These are phyloP conservation scores for Plagodis dolabraria DNA, from an alignment of 2,888 invertebrate genomes.

Conservation along the genomic window DNA sequence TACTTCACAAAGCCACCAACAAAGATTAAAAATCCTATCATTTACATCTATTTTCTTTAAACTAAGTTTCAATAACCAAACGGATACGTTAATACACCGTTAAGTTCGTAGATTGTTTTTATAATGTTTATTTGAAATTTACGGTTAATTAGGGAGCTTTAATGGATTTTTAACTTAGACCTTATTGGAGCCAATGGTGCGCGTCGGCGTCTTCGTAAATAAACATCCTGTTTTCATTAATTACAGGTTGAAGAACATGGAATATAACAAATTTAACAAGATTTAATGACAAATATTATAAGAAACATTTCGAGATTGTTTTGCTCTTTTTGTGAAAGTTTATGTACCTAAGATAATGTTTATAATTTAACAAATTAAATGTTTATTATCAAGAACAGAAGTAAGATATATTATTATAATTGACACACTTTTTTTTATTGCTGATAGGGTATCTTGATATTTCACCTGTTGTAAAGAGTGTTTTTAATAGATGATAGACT, in stretches of 20 bases:
- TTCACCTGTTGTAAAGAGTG: too few relatives aligned
- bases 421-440: too few relatives aligned
- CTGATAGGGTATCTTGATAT: too few relatives aligned
- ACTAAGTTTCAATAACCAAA: conserved; percentile 16
- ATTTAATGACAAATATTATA: conserved; percentile 1
- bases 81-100: conserved; percentile 47
- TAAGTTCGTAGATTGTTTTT: conserved; percentile 29
- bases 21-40: background rate
- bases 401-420: too few relatives aligned
- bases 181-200: conserved; percentile 49
- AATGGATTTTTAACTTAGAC: conserved; percentile 40
- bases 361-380: too few relatives aligned
- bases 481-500: too few relatives aligned
- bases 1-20: too few relatives aligned
- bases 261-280: conserved; percentile 3
- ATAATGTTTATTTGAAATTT: conserved; percentile 29
- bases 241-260: conserved; percentile 16
- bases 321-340: too few relatives aligned
- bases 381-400: too few relatives aligned
- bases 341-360: too few relatives aligned
- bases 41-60: background rate
- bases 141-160: conserved; percentile 64
- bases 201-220: conserved; percentile 49
- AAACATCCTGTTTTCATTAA: conserved; percentile 45
- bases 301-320: too few relatives aligned